Conservation (phyloP, 2,113 vertebrate species). For the Tetrax tetrax region DNA sequence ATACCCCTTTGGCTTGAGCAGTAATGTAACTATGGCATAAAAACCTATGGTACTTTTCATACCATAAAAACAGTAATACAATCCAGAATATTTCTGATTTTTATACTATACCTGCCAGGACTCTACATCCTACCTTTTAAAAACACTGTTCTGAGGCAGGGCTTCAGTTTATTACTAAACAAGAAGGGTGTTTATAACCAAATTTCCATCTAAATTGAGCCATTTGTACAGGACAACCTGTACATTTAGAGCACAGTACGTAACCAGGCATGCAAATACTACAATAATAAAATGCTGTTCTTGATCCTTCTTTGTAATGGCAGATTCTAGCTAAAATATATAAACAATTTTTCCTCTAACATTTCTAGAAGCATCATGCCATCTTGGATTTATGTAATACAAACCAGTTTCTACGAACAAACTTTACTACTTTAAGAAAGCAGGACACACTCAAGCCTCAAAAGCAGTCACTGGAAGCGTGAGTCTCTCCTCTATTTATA, state of each 20-base stretch:
- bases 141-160: not conserved
- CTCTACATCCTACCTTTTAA: not conserved
- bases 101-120: not conserved
- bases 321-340: not conserved
- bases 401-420: not conserved
- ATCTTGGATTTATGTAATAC: not conserved
- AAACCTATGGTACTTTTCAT: not conserved
- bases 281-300: not conserved
- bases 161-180: not conserved
- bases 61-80: not conserved
- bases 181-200: not conserved
- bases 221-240: not conserved
- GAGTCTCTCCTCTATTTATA: not conserved
- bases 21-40: not conserved
- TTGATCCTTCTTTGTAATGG: not conserved
- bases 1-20: not conserved
- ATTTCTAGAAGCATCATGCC: not conserved
- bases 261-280: not conserved
- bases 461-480: fast-evolving
- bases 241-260: not conserved
- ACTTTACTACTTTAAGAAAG: not conserved
- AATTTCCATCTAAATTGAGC: not conserved
- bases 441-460: not conserved
- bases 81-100: not conserved
- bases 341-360: not conserved